Evolutionary conservation across 2,888 invertebrate species (phyloP).

Genomic region (Eurytoma adleriae): DNA sequence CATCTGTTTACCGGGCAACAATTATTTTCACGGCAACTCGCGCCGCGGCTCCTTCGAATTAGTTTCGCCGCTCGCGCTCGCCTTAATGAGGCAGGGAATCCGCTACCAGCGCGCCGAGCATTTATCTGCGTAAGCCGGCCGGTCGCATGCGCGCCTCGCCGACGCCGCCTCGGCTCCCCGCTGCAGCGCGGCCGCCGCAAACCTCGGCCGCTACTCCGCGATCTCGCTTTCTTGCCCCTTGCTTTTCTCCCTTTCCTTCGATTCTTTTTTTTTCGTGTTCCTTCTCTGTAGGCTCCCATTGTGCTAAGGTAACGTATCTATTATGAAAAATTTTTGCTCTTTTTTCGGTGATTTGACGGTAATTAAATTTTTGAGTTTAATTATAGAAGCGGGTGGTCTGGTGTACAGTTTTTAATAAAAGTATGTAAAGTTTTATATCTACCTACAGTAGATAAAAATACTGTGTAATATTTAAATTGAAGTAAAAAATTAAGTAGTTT

Average conservation of each 20-base stretch:
- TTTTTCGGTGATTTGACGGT: slow-evolving; percentile 6
- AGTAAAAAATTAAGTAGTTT: too few species aligned
- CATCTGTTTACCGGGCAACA: slow-evolving; percentile 50
- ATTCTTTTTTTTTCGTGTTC: neutral
- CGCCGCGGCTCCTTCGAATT: slow-evolving; percentile 40
- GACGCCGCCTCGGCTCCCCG: neutral
- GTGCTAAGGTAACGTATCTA: slow-evolving; percentile 45
- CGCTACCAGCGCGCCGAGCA: slow-evolving; percentile 45
- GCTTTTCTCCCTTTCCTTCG: neutral
- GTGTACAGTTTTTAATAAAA: too few species aligned
- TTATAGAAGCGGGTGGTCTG: too few species aligned
- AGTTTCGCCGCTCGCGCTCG: slow-evolving; percentile 41
- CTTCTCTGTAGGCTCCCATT: slow-evolving; percentile 10
- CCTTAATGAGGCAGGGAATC: slow-evolving; percentile 56
- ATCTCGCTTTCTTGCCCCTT: slow-evolving; percentile 22
- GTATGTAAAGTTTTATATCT: too few species aligned
- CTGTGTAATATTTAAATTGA: too few species aligned
- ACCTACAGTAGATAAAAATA: too few species aligned
- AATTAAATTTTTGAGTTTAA: slow-evolving; percentile 6
- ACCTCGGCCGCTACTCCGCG: neutral
- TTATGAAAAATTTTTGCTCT: slow-evolving; percentile 28
- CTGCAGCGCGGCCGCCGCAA: neutral
- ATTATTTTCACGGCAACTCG: slow-evolving; percentile 47
- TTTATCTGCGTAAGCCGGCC: slow-evolving; percentile 37
- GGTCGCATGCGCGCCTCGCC: slow-evolving; percentile 17